Evolutionary conservation across 64 coral and sea anemone genomes (phyloP).

Genomic region (Montipora efflorescens): DNA sequence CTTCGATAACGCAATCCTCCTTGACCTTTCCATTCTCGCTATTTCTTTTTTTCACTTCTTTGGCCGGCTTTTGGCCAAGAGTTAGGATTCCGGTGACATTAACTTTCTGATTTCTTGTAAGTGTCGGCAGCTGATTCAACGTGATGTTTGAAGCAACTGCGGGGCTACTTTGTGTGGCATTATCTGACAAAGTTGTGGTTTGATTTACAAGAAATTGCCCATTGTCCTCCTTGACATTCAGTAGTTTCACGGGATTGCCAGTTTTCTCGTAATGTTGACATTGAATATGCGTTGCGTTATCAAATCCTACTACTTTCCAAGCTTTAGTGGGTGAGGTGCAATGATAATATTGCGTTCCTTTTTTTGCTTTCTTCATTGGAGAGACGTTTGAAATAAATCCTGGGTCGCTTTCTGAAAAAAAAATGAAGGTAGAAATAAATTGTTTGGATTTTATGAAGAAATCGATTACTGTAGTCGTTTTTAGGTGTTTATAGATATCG

Average conservation of each 20-base stretch:
- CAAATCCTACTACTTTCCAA: neutral
- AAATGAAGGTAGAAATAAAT: too few relatives aligned
- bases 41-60: constrained; percentile 68
- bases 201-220: constrained; percentile 7
- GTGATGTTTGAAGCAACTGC: neutral
- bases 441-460: too few relatives aligned
- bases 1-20: constrained; percentile 70
- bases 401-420: too few relatives aligned
- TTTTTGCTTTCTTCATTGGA: too few relatives aligned
- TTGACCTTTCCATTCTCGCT: constrained; percentile 35
- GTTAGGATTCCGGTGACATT: neutral
- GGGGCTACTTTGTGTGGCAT: neutral
- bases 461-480: too few relatives aligned
- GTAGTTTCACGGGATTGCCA: neutral
- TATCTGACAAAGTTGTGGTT: constrained; percentile 7
- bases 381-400: too few relatives aligned
- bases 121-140: too few relatives aligned
- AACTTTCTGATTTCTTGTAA: constrained; percentile 9
- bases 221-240: constrained; percentile 7
- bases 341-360: too few relatives aligned
- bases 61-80: constrained; percentile 45
- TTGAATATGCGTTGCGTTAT: neutral
- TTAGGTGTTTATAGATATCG: too few relatives aligned
- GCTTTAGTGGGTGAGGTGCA: neutral
- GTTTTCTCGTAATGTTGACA: neutral